Evolutionary conservation across 37 sponge, comb jelly and placozoan species (phyloP).

Genomic region (Mnemiopsis leidyi): DNA sequence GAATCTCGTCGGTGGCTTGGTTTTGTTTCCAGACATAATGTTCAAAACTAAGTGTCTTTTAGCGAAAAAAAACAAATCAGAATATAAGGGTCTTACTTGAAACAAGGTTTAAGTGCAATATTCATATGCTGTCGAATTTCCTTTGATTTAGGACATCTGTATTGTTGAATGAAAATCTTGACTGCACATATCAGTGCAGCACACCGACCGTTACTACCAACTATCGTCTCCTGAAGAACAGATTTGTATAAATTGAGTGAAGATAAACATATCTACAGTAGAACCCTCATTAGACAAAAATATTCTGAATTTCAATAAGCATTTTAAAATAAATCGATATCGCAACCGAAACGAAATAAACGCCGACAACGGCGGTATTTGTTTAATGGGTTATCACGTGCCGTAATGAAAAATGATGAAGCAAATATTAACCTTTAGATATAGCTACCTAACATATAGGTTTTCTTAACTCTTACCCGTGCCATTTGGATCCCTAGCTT

Average conservation of each 20-base stretch:
- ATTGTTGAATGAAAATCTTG: background rate
- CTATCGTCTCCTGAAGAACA: slow-evolving; percentile 27
- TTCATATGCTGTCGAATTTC: slow-evolving; percentile 21
- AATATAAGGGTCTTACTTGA: no score
- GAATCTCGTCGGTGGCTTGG: slow-evolving; percentile 65
- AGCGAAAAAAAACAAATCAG: background rate
- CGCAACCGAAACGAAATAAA: no score
- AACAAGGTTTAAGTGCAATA: slow-evolving; percentile 45
- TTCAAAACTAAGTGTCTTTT: background rate
- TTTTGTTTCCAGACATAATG: background rate
- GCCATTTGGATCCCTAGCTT: slow-evolving; percentile 7
- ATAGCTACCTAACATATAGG: no score
- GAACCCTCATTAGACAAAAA: no score
- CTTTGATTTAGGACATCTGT: slow-evolving; percentile 36
- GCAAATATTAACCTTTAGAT: no score
- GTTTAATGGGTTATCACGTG: no score
- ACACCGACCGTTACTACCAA: slow-evolving; percentile 49
- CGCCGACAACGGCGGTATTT: no score
- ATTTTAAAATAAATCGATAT: no score
- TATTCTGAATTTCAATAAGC: no score
- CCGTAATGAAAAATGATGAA: no score
- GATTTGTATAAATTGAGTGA: background rate
- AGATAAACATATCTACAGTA: no score
- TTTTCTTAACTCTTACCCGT: slow-evolving; percentile 6
- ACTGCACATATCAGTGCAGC: slow-evolving; percentile 53